Evolutionary conservation across 2,113 vertebrate species (phyloP).

Genomic region (Myodes glareolus): DNA sequence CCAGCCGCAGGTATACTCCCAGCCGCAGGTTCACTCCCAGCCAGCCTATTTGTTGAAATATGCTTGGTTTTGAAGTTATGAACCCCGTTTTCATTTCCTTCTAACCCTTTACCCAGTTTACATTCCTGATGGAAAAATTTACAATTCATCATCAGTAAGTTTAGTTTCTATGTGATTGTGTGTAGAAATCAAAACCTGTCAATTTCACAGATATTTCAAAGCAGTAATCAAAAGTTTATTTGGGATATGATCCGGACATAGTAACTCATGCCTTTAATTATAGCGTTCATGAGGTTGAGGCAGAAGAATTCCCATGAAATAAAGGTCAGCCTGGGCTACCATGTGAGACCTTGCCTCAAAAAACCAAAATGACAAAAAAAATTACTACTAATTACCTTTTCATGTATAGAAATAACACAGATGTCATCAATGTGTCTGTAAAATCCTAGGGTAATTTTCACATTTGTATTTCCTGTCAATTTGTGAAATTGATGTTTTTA

Average conservation of each 20-base stretch:
- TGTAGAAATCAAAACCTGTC: conserved; percentile 70
- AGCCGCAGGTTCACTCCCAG: not conserved
- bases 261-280: not conserved
- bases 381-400: conserved; percentile 32
- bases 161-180: conserved; percentile 84
- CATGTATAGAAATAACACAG: conserved; percentile 30
- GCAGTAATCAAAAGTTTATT: conserved; percentile 46
- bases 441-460: conserved; percentile 35
- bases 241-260: not conserved
- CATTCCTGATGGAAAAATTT: conserved; percentile 90
- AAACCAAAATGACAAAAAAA: not conserved
- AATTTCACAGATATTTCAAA: conserved; percentile 77
- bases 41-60: not conserved
- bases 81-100: conserved; percentile 78
- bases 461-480: conserved; percentile 46
- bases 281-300: not conserved
- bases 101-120: conserved; percentile 92
- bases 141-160: conserved; percentile 93
- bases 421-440: not conserved
- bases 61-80: conserved; percentile 57
- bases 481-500: conserved; percentile 80
- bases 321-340: not conserved
- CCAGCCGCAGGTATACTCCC: not conserved
- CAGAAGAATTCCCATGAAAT: not conserved
- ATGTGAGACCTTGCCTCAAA: not conserved